Evolutionary conservation across 2,113 vertebrate genomes (phyloP), one percentile per base, ranked within the genome.

Genomic region (Odontesthes bonariensis): DNA sequence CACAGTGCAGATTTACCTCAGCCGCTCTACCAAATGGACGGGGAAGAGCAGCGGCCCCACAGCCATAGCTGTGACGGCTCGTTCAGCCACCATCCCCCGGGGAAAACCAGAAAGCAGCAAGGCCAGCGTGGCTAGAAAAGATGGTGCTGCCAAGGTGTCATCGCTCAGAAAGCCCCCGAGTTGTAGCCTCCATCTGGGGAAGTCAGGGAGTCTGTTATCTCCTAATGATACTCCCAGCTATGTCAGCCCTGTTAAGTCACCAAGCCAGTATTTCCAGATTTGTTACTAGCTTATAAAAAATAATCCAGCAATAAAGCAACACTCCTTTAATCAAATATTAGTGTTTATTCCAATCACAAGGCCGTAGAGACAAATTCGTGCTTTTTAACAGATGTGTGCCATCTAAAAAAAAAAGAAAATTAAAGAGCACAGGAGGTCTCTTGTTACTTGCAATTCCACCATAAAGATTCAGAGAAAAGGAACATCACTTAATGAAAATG

Each of bases 251-350:
- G 82, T 93, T 81, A 94, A 94, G 88, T 95, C 94, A 77, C 93
- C 93, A 67, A 94, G 94, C 93, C 91, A 93, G 77, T 94, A 94
- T 77, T 96, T 96, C 86, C 95, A 94, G 81, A 93, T 93, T 49
- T 94, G 92, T 81, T 93, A 93, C 75, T 92, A 91, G 49, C 1
- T 62, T 0, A 16, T 8, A 3, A 1, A 46, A 5, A 44, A 31
- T 4, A 53, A 54, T 7, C 0, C 23, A 11, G 32, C 12, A 49
- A 5, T 32, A 10, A 38, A 38, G 42, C 1, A 52, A 27, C 46
- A 32, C 13, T 51, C 22, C 13, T 16, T 5, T 22, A 51, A 55
- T 32, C 23, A 9, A 3, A 72, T 51, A 10, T 27, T 6, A 33
- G 17, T 23, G 8, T 69, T 62, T 47, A 55, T 54, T 72, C 22